Evolutionary conservation across 1,140 invertebrate species (phyloP), one percentile per base, ranked within the genome.

Genomic region (Orchesella cincta): DNA sequence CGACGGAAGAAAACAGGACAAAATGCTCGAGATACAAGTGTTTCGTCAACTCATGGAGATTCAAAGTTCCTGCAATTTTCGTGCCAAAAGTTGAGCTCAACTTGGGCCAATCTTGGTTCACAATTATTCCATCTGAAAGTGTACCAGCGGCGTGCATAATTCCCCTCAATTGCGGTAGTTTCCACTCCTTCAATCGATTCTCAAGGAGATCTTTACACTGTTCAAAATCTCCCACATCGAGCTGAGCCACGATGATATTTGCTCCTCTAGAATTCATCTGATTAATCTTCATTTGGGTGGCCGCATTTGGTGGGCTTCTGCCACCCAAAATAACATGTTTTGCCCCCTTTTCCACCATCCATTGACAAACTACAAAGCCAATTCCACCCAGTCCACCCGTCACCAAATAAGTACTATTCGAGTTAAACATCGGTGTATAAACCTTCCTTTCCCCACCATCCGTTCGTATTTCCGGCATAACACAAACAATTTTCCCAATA

Each of bases 401-500:
- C 12, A 67, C 33, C 23, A 29, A 31, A 29, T 67, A 67, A 2
- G 62, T 67, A 23, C 29, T 31, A 31, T 67, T n/a, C 28, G 8
- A 14, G 29, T 31, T 67, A n/a, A 67, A 67, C 23, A 67, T 5
- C 3, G 62, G 29, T 31, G 33, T 29, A 5, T 67, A 2, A 3
- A 67, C 62, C n/a, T 29, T 67, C 5, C 8, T 31, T n/a, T 31
- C 1, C 12, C 62, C 62, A 16, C 33, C 29, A 2, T 67, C 31
- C 31, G 12, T 67, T 14, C 5, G 8, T n/a, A 67, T 29, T 67
- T 67, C 62, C 62, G 62, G 62, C 62, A 67, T 67, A 29, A 29
- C 29, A 33, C 62, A 67, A 29, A 67, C 62, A 67, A 67, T 29
- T n/a, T 67, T 67, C 31, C 62, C 62, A n/a, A 67, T 67, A 33